Evolutionary conservation across 2,797 vertebrate genomes (phyloP).

Genomic region (Xiphophorus birchmanni): DNA sequence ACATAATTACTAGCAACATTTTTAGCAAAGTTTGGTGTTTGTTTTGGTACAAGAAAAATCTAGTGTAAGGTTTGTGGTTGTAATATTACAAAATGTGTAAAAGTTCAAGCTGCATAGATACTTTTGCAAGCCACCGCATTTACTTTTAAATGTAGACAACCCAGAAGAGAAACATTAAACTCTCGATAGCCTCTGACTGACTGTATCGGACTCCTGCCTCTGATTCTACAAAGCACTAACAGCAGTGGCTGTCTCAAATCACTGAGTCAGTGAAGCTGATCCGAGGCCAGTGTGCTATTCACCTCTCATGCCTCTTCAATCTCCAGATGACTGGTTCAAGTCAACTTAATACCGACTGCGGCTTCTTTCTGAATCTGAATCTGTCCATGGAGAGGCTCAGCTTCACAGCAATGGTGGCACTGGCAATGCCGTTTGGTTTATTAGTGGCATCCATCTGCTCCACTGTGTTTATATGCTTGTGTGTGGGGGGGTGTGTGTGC

Average conservation of each 20-base stretch:
- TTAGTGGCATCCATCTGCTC: slow-evolving; percentile 64
- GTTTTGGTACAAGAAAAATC: not conserved
- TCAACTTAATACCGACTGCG: slow-evolving; percentile 39
- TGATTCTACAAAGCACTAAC: slow-evolving; percentile 18
- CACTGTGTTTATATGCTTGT: slow-evolving; percentile 8
- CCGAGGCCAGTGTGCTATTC: slow-evolving; percentile 33
- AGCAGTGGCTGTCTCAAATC: slow-evolving; percentile 19
- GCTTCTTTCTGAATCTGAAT: slow-evolving; percentile 38
- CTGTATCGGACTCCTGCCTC: slow-evolving; percentile 15
- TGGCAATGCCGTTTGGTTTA: slow-evolving; percentile 60
- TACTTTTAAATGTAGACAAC: not conserved
- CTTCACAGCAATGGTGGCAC: slow-evolving; percentile 37
- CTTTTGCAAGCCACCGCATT: not conserved
- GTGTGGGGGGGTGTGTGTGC: not conserved
- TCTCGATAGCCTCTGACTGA: slow-evolving; percentile 5
- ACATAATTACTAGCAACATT: not conserved
- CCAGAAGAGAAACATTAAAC: slow-evolving; percentile 9
- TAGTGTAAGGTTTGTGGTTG: not conserved
- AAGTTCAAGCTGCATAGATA: not conserved
- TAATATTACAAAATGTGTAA: not conserved
- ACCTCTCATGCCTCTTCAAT: slow-evolving; percentile 30
- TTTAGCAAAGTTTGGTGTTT: not conserved
- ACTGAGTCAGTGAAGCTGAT: slow-evolving; percentile 46
- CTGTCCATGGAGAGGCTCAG: slow-evolving; percentile 34
- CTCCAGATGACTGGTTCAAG: slow-evolving; percentile 29